A percentile compares a stretch with the other conserved stretches of the same genome.
phyloP scores from a whole-genome alignment of 1,140 invertebrate genomes.

The Eupristina koningsbergeri region DNA sequence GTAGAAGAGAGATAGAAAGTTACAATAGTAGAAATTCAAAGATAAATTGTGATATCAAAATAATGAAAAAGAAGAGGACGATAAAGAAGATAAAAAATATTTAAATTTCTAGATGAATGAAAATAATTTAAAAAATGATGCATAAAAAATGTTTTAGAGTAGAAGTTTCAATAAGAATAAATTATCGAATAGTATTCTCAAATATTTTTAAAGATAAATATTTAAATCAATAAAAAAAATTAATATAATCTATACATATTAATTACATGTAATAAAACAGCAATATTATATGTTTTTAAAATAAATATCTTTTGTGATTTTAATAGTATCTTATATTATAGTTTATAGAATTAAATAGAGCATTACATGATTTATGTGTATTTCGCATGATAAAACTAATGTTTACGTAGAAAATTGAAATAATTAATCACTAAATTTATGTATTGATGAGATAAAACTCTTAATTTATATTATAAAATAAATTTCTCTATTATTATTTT shows the following conservation, averaged over 20 bases:
- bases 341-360: slow-evolving; percentile 8
- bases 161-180: background rate
- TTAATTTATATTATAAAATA: background rate
- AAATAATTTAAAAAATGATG: background rate
- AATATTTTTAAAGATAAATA: no score
- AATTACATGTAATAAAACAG: background rate
- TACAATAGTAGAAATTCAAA: background rate
- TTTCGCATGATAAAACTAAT: background rate
- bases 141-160: background rate
- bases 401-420: slow-evolving; percentile 8
- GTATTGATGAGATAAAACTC: background rate
- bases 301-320: background rate
- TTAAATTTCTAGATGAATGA: no score
- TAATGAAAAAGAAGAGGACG: background rate
- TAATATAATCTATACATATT: background rate
- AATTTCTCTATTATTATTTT: background rate
- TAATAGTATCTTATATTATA: background rate
- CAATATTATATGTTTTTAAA: background rate
- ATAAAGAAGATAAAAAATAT: background rate
- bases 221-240: no score
- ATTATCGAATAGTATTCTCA: no score
- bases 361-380: slow-evolving; percentile 8
- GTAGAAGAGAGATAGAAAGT: background rate
- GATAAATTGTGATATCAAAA: background rate
- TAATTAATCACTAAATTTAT: background rate